Evolutionary conservation across 2,888 invertebrate species (phyloP).

Genomic region (Stenotaenia linearis): DNA sequence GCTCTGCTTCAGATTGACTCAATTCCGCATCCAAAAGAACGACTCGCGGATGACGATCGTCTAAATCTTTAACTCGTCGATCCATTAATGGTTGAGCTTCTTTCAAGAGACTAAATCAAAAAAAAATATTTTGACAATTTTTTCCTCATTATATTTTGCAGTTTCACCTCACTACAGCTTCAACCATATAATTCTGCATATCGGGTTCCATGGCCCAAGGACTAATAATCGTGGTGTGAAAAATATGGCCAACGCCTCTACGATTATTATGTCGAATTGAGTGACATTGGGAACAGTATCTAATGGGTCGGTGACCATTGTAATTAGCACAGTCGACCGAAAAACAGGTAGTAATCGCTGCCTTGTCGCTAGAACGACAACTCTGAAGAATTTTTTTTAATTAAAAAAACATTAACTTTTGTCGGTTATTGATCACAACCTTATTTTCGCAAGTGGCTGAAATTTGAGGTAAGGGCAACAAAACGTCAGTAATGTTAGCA

Average conservation of each 20-base stretch:
- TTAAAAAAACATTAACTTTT: background rate
- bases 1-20: slow-evolving; percentile 55
- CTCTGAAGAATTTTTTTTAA: slow-evolving; percentile 58
- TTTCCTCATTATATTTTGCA: background rate
- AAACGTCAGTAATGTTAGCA: slow-evolving; percentile 46
- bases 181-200: slow-evolving; percentile 87
- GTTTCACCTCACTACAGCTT: slow-evolving; percentile 80
- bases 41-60: slow-evolving; percentile 42
- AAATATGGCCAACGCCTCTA: slow-evolving; percentile 82
- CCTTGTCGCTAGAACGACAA: slow-evolving; percentile 83
- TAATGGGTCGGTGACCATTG: slow-evolving; percentile 92
- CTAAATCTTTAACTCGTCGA: slow-evolving; percentile 53
- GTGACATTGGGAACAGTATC: slow-evolving; percentile 86
- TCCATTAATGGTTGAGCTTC: slow-evolving; percentile 76
- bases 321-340: slow-evolving; percentile 93
- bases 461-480: slow-evolving; percentile 87
- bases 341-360: slow-evolving; percentile 92
- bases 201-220: slow-evolving; percentile 87
- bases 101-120: slow-evolving; percentile 61
- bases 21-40: slow-evolving; percentile 40
- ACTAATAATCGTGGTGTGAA: slow-evolving; percentile 76
- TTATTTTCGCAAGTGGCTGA: slow-evolving; percentile 95
- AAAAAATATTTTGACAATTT: background rate
- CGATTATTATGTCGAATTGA: slow-evolving; percentile 80
- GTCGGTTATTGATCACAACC: slow-evolving; percentile 49